These are phyloP conservation scores for Lathamus discolor DNA, from an alignment of 2,113 vertebrate genomes.

Conservation along the genomic window DNA sequence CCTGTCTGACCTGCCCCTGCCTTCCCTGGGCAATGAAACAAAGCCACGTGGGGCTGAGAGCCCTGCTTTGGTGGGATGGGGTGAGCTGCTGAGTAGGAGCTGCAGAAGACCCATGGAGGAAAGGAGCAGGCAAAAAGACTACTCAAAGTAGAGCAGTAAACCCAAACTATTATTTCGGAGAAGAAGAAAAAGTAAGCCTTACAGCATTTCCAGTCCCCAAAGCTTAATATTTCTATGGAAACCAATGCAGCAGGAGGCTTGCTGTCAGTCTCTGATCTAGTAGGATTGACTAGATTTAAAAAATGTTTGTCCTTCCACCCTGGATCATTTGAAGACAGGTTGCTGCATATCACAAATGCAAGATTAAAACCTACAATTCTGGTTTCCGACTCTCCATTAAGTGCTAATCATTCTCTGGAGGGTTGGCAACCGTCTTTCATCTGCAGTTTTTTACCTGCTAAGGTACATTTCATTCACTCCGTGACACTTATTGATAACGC, in stretches of 20 bases:
- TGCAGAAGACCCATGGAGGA: neutral
- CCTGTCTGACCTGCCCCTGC: neutral
- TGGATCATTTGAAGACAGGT: neutral
- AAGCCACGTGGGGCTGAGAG: neutral
- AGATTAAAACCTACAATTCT: neutral
- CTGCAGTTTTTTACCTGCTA: neutral
- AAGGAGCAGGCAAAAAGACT: neutral
- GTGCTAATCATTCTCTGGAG: slow-evolving; percentile 16
- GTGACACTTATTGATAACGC: neutral
- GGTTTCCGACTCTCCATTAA: neutral
- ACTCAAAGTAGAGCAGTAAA: neutral
- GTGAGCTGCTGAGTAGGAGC: neutral
- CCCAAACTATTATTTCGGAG: neutral
- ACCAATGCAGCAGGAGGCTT: slow-evolving; percentile 8
- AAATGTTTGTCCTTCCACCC: slow-evolving; percentile 16
- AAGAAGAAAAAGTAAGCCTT: slow-evolving; percentile 20
- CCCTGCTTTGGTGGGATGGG: accelerated
- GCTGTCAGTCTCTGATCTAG: slow-evolving; percentile 33
- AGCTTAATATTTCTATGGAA: slow-evolving; percentile 64
- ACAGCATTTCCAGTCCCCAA: slow-evolving; percentile 24
- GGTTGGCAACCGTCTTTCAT: neutral
- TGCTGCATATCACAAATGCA: neutral
- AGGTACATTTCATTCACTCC: neutral
- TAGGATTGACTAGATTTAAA: slow-evolving; percentile 11
- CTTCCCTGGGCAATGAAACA: accelerated